Evolutionary conservation across 2,113 vertebrate species (phyloP).

Genomic region (Syngnathus scovelli): DNA sequence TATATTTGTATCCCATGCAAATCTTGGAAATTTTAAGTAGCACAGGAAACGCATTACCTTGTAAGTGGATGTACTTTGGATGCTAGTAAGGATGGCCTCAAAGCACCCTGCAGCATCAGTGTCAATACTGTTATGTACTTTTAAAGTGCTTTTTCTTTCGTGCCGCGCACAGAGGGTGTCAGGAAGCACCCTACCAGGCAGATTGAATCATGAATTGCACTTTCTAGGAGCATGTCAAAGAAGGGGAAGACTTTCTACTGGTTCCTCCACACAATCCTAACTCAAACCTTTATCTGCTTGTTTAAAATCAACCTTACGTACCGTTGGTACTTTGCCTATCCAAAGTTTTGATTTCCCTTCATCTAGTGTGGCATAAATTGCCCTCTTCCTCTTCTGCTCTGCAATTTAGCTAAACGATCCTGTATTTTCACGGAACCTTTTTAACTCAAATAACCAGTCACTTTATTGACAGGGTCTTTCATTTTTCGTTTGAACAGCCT

Average conservation of each 20-base stretch:
- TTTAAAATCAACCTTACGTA: background rate
- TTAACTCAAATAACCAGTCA: slow-evolving; percentile 28
- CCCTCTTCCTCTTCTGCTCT: slow-evolving; percentile 12
- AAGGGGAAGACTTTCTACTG: background rate
- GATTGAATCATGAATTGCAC: background rate
- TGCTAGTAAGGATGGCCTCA: background rate
- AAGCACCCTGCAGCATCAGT: background rate
- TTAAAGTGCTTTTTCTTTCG: background rate
- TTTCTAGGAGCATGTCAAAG: background rate
- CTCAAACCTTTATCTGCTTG: background rate
- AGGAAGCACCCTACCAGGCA: background rate
- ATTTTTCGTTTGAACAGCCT: slow-evolving; percentile 12
- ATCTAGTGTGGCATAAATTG: background rate
- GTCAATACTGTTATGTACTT: background rate
- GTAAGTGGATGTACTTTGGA: background rate
- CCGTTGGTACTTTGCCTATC: background rate
- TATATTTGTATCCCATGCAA: background rate
- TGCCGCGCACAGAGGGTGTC: background rate
- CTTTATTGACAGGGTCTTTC: slow-evolving; percentile 8
- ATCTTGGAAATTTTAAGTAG: background rate
- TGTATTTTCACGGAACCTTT: slow-evolving; percentile 16
- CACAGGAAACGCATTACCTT: background rate
- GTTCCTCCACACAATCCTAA: background rate
- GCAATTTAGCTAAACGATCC: slow-evolving; percentile 24
- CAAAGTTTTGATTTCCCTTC: slow-evolving; percentile 1